These are phyloP conservation scores for Passer domesticus DNA, from an alignment of 2,113 vertebrate species.

Conservation along the genomic window DNA sequence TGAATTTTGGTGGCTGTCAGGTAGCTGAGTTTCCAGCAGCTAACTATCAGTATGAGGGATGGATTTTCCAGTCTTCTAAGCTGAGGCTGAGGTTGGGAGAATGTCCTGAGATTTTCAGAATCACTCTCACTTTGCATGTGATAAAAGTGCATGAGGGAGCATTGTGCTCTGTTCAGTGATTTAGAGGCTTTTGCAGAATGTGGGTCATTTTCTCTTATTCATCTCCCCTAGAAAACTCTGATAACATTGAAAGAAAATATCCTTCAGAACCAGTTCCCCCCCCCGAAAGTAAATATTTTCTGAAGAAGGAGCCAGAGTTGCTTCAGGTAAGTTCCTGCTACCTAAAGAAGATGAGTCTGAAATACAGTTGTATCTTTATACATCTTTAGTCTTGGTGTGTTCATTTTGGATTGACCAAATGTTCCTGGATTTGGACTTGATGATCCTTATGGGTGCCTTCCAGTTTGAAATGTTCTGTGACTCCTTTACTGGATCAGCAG, in stretches of 20 bases:
- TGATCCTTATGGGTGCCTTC: neutral
- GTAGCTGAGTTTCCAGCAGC: fast-evolving
- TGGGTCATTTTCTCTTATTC: fast-evolving
- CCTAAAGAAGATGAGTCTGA: too few species aligned
- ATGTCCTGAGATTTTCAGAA: neutral
- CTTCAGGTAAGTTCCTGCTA: neutral
- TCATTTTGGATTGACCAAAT: neutral
- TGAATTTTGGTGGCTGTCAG: neutral
- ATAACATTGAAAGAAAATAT: neutral
- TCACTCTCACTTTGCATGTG: fast-evolving
- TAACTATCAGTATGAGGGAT: too few species aligned
- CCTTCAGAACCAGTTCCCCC: fast-evolving
- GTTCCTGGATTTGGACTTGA: neutral
- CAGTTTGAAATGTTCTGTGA: neutral
- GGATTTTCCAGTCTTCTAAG: neutral
- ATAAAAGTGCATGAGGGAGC: neutral
- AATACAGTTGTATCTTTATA: neutral
- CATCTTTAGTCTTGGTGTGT: fast-evolving
- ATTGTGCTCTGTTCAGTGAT: neutral
- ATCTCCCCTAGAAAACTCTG: neutral
- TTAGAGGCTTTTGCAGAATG: neutral
- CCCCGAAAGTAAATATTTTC: fast-evolving
- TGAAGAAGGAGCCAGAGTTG: neutral
- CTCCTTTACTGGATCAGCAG: neutral
- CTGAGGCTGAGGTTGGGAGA: fast-evolving